Conservation (phyloP, 2,797 vertebrate genomes). For the Moxostoma hubbsi region DNA sequence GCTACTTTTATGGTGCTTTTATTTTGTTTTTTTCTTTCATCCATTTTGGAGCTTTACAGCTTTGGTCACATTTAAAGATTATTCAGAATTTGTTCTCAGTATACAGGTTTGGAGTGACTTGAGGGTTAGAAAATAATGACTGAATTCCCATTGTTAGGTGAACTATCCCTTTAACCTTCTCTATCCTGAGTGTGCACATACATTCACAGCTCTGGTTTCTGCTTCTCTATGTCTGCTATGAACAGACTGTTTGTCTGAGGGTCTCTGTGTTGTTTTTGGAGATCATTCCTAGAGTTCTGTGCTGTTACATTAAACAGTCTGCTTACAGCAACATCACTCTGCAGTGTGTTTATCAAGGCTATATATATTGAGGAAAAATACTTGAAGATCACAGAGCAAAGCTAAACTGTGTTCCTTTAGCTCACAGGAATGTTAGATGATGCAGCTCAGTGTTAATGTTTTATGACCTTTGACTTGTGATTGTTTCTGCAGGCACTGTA, state of each 20-base stretch:
- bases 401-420: background rate
- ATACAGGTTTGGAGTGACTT: too few species aligned
- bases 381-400: background rate
- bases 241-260: background rate
- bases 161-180: constrained; percentile 43
- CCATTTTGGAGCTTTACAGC: too few species aligned
- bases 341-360: background rate
- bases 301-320: constrained; percentile 62
- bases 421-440: background rate
- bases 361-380: background rate
- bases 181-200: constrained; percentile 67
- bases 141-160: too few species aligned
- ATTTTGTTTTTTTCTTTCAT: too few species aligned
- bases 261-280: constrained; percentile 6
- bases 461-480: background rate
- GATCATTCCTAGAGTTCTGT: constrained; percentile 74
- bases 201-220: background rate
- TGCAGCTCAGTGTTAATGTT: background rate
- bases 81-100: too few species aligned
- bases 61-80: too few species aligned
- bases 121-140: too few species aligned
- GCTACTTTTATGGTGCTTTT: too few species aligned
- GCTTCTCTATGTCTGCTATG: background rate
- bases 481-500: constrained; percentile 84
- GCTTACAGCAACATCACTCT: constrained; percentile 32